Evolutionary conservation across 1,140 invertebrate species (phyloP).

Genomic region (Pygmarrhopalites habei): DNA sequence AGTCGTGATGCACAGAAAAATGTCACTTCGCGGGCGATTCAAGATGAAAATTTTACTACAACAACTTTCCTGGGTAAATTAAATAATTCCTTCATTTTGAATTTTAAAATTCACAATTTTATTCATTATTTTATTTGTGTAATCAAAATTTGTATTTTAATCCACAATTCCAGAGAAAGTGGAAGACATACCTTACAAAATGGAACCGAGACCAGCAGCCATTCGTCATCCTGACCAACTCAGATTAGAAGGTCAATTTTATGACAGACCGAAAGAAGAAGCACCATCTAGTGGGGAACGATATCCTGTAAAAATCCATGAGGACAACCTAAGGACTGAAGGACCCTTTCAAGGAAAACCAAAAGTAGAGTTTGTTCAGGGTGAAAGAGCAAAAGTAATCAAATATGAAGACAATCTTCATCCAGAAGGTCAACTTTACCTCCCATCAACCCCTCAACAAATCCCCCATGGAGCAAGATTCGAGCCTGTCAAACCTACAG

Average conservation of each 20-base stretch:
- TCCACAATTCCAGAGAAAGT: constrained; percentile 35
- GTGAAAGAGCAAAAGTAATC: constrained; percentile 46
- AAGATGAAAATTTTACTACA: constrained; percentile 30
- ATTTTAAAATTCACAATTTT: too few species aligned
- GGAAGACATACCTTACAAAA: constrained; percentile 17
- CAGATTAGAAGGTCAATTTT: constrained; percentile 45
- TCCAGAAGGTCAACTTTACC: constrained; percentile 54
- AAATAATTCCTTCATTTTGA: too few species aligned
- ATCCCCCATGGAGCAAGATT: constrained; percentile 41
- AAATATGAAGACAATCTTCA: constrained; percentile 46
- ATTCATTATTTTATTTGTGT: too few species aligned
- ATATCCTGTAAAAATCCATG: constrained; percentile 46
- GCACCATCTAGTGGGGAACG: constrained; percentile 42
- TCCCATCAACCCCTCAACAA: constrained; percentile 36
- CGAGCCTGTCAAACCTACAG: constrained; percentile 40
- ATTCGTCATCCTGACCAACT: constrained; percentile 24
- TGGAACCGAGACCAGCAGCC: constrained; percentile 3
- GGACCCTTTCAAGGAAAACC: constrained; percentile 39
- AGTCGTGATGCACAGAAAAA: constrained; percentile 25
- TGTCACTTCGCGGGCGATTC: constrained; percentile 19
- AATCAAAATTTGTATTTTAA: too few species aligned
- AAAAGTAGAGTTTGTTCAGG: constrained; percentile 29
- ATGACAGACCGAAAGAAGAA: constrained; percentile 19
- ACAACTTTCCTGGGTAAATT: constrained; percentile 37
- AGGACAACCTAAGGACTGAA: constrained; percentile 49